These are phyloP conservation scores for Leistus spinibarbis DNA, from an alignment of 2,888 invertebrate genomes.

Conservation along the genomic window DNA sequence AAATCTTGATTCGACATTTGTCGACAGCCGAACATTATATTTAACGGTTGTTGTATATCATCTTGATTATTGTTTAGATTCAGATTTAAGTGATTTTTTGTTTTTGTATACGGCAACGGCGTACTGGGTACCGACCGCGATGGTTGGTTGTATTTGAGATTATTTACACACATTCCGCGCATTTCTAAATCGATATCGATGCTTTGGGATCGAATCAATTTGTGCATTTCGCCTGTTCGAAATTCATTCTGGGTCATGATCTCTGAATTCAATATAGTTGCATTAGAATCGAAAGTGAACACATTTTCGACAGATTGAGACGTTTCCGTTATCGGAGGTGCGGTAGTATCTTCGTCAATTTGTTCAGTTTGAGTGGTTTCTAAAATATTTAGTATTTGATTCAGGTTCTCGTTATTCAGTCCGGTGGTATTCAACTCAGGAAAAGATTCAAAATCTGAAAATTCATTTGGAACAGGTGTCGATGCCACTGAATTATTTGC, in stretches of 20 bases:
- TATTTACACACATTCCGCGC: constrained; percentile 16
- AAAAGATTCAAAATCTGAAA: constrained; percentile 71
- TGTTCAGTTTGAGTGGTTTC: constrained; percentile 52
- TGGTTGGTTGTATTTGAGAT: constrained; percentile 51
- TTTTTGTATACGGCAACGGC: constrained; percentile 64
- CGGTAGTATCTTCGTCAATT: constrained; percentile 9
- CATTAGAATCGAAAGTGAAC: constrained; percentile 23
- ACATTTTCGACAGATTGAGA: constrained; percentile 15
- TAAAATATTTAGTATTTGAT: constrained; percentile 69
- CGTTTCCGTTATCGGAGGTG: constrained; percentile 1
- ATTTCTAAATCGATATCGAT: constrained; percentile 46
- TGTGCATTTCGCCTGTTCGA: constrained; percentile 48
- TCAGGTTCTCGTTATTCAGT: constrained; percentile 66
- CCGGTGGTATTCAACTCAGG: constrained; percentile 62
- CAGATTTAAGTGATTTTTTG: constrained; percentile 46
- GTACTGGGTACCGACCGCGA: constrained; percentile 75
- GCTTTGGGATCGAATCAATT: constrained; percentile 50
- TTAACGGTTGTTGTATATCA: constrained; percentile 3
- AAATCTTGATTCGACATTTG: constrained; percentile 50
- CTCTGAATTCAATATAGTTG: constrained; percentile 16
- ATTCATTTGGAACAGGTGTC: constrained; percentile 74
- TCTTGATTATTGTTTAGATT: constrained; percentile 30
- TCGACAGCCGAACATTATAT: constrained; percentile 16
- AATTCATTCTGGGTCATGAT: not conserved
- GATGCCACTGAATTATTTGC: constrained; percentile 70